phyloP scores from a whole-genome alignment of 2,888 invertebrate genomes.

The Druceiella hillmani region DNA sequence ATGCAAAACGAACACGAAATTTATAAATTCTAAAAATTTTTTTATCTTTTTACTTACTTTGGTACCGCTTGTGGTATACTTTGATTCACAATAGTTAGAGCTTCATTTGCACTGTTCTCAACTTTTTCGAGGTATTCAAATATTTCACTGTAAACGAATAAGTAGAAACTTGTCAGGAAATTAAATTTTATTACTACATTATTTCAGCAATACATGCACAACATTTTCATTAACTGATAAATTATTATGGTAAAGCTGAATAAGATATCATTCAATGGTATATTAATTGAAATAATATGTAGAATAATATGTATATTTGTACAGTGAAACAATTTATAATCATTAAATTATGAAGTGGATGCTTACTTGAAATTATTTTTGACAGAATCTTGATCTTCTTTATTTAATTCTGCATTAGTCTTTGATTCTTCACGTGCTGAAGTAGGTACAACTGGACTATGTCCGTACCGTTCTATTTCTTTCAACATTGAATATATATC shows the following conservation, averaged over 20 bases:
- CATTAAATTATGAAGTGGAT: not conserved
- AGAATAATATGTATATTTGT: not conserved
- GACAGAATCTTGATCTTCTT: constrained; percentile 30
- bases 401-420: constrained; percentile 27
- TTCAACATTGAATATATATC: constrained; percentile 50
- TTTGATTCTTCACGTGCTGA: constrained; percentile 24
- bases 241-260: too few species aligned
- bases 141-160: constrained; percentile 50
- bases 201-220: not conserved
- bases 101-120: constrained; percentile 51
- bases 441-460: constrained; percentile 35
- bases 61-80: constrained; percentile 39
- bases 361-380: constrained; percentile 46
- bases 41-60: constrained; percentile 40
- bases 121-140: constrained; percentile 62
- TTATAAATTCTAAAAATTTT: too few species aligned
- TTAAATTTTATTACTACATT: constrained; percentile 3
- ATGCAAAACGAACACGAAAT: too few species aligned
- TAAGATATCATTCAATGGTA: too few species aligned
- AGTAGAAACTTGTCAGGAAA: constrained; percentile 5
- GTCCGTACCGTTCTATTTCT: constrained; percentile 46
- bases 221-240: too few species aligned
- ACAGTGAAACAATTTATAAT: not conserved
- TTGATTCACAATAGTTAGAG: constrained; percentile 40
- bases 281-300: too few species aligned